These are phyloP conservation scores for Colletes latitarsis DNA, from an alignment of 1,140 invertebrate species.

Conservation along the genomic window DNA sequence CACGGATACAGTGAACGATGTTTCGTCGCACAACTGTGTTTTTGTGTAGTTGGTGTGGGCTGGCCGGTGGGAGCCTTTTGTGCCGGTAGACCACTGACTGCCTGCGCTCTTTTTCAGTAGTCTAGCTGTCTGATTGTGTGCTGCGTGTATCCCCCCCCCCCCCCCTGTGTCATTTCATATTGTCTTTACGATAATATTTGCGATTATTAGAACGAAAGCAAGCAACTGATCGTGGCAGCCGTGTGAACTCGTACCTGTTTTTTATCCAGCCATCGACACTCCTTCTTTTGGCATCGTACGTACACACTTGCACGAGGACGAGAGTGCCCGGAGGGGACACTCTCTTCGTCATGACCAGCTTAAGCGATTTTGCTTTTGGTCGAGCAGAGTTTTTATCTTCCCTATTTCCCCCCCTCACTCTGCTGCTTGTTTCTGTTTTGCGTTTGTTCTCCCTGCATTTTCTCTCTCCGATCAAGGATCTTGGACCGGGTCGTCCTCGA, in stretches of 20 bases:
- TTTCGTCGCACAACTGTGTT: slow-evolving; percentile 72
- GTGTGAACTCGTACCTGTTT: not conserved
- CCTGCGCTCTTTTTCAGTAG: slow-evolving; percentile 70
- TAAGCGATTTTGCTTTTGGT: not conserved
- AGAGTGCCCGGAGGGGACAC: not conserved
- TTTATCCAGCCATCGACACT: not conserved
- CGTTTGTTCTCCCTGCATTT: slow-evolving; percentile 6
- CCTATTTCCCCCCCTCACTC: not conserved
- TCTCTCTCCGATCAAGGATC: slow-evolving; percentile 19
- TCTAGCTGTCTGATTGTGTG: slow-evolving; percentile 57
- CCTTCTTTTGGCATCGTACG: not conserved
- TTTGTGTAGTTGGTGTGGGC: slow-evolving; percentile 72
- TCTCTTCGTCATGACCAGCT: not conserved
- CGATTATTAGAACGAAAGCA: not conserved
- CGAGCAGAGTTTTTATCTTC: slow-evolving; percentile 3
- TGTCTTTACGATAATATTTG: not conserved
- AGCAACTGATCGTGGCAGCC: slow-evolving; percentile 9
- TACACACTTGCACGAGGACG: not conserved
- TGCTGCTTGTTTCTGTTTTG: slow-evolving; percentile 24
- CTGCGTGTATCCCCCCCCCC: slow-evolving; percentile 35
- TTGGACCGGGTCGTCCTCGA: slow-evolving; percentile 10
- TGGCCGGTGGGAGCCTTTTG: slow-evolving; percentile 61
- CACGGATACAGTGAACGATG: slow-evolving; percentile 61
- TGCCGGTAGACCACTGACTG: slow-evolving; percentile 65
- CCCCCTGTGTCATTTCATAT: slow-evolving; percentile 12